Conservation (phyloP, 2,888 invertebrate genomes). For the Iselma pallidipennis region DNA sequence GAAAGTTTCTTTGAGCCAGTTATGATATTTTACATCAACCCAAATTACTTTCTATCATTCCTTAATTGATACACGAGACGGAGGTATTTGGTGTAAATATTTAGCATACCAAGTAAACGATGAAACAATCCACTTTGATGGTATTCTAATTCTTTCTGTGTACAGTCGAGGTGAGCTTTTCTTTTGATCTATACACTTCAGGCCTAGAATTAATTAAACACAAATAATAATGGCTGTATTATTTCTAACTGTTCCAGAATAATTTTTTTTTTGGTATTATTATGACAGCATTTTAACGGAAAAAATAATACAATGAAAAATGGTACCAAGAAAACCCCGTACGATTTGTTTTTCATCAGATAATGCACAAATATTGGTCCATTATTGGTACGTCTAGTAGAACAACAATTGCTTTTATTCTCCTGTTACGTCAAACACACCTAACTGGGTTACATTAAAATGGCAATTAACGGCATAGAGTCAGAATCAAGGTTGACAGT, state of each 20-base stretch:
- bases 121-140: constrained; percentile 32
- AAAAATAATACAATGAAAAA: too few species aligned
- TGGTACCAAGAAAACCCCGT: too few species aligned
- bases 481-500: not conserved
- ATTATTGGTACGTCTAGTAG: too few species aligned
- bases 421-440: not conserved
- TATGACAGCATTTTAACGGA: too few species aligned
- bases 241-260: not conserved
- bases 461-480: not conserved
- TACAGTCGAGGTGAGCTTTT: not conserved
- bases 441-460: not conserved
- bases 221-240: constrained; percentile 25
- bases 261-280: too few species aligned
- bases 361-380: too few species aligned
- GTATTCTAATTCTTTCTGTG: constrained; percentile 11
- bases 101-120: constrained; percentile 27
- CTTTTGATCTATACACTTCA: constrained; percentile 8
- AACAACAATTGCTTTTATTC: not conserved
- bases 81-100: constrained; percentile 30
- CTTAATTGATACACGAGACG: constrained; percentile 32
- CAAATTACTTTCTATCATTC: constrained; percentile 8
- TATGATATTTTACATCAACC: not conserved
- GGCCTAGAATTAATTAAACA: constrained; percentile 26
- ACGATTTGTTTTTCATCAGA: too few species aligned
- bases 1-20: too few species aligned